Evolutionary conservation across 2,797 vertebrate genomes (phyloP), one percentile per base, ranked within the genome.

Genomic region (Anas flavirostris): DNA sequence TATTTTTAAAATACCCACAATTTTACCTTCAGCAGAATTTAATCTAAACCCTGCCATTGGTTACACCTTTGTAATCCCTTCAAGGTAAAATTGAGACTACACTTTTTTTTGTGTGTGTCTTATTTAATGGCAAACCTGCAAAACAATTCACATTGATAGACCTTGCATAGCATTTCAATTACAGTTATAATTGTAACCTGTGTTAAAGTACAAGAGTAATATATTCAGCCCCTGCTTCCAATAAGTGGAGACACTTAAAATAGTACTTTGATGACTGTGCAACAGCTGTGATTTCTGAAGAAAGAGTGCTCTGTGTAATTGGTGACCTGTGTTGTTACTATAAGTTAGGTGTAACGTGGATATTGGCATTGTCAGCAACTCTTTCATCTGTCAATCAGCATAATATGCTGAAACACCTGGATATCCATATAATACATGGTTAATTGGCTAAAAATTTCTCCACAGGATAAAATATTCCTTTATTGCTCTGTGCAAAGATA

Each of bases 401-500:
- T 88, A 86, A 95, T 56, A 52, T 74, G 25, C 46, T 87, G 76
- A 80, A 93, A 74, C 85, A 92, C 62, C 83, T 83, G 93, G 39
- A 35, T 62, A 85, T 50, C 33, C 29, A 29, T 44, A 52, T 31
- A 81, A 66, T 31, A 79, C 6, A 9, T 52, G 31, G 55, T 48
- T 91, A 96, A 96, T 82, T 96, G 41, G 23, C 16, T 93, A 77
- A 72, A 92, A 82, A 53, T 39, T 63, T 86, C 58, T 82, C 59
- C 17, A 0, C 33, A 35, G 31, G n/a, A 67, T 82, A 82, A 69
- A 53, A 13, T 91, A 50, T 43, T 76, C 53, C 58, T 50, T 64
- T 82, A 92, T 80, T 91, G 29, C 9, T 1, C 70, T 48, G 41
- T 4, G 3, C 16, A 90, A 76, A 90, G n/a, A 56, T n/a, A 22